A percentile compares a stretch with the other conserved stretches of the same genome.
phyloP scores from a whole-genome alignment of 2,113 vertebrate species.

The Protobothrops flavoviridis region DNA sequence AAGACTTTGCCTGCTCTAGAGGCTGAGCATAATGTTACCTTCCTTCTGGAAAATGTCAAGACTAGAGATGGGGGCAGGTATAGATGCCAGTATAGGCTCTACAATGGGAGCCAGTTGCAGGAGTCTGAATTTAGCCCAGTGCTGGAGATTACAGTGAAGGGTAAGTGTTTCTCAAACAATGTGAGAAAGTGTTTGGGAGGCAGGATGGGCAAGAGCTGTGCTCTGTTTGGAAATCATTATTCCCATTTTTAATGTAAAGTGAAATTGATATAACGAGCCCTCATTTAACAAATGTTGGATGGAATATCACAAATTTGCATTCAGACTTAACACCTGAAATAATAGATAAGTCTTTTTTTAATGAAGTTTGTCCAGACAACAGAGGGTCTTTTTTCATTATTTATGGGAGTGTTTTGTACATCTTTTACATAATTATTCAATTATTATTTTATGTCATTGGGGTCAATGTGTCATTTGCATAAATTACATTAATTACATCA shows the following conservation, averaged over 20 bases:
- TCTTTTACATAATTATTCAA: not conserved
- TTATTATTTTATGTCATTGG: not conserved
- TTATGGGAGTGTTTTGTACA: not conserved
- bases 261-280: not conserved
- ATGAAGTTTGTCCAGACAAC: not conserved
- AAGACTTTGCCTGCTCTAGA: rapidly evolving
- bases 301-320: not conserved
- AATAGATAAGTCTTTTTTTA: not conserved
- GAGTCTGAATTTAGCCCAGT: not conserved
- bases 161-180: not conserved
- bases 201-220: not conserved
- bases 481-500: not conserved
- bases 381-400: not conserved
- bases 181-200: not conserved
- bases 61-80: not conserved
- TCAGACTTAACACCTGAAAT: not conserved
- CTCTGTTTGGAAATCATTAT: not conserved
- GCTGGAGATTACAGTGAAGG: rapidly evolving
- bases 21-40: not conserved
- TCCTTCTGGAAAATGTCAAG: not conserved
- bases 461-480: not conserved
- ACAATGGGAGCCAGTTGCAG: not conserved
- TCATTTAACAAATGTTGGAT: not conserved
- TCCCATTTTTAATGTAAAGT: not conserved
- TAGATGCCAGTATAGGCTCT: slow-evolving; percentile 30